Percentiles rank a stretch among this genome's conserved stretches.
Conservation (phyloP, 2,888 invertebrate species). For the Troides oblongomaculatus region DNA sequence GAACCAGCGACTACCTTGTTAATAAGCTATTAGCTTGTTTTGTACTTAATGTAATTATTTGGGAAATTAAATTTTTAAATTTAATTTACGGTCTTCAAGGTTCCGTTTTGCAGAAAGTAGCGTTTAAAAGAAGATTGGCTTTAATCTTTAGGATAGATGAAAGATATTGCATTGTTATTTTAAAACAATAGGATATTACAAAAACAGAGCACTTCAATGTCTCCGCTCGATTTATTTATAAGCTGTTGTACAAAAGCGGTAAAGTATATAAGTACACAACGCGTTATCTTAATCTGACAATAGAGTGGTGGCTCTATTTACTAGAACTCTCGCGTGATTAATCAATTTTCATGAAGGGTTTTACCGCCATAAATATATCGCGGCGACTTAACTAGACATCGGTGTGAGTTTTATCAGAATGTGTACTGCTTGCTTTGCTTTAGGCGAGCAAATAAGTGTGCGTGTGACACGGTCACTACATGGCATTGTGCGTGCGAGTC, state of each 20-base stretch:
- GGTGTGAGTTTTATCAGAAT: constrained; percentile 45
- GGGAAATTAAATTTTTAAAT: too few relatives aligned
- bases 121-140: neutral
- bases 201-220: constrained; percentile 10
- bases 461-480: constrained; percentile 58
- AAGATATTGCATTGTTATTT: neutral
- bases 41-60: too few relatives aligned
- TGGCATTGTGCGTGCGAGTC: constrained; percentile 33
- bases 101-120: too few relatives aligned
- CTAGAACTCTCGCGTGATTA: constrained; percentile 50
- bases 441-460: constrained; percentile 49
- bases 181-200: neutral
- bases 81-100: too few relatives aligned
- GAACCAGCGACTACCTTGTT: too few relatives aligned
- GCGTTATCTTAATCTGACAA: constrained; percentile 59
- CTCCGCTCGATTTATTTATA: constrained; percentile 2
- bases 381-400: constrained; percentile 58
- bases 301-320: constrained; percentile 60
- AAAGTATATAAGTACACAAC: constrained; percentile 36
- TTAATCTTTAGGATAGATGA: neutral
- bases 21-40: too few relatives aligned
- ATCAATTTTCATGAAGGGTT: constrained; percentile 64
- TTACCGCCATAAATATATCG: constrained; percentile 55
- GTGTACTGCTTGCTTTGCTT: constrained; percentile 42
- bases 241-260: constrained; percentile 23